Conservation (phyloP, 1,140 invertebrate species). For the Drosophila seguyi region DNA sequence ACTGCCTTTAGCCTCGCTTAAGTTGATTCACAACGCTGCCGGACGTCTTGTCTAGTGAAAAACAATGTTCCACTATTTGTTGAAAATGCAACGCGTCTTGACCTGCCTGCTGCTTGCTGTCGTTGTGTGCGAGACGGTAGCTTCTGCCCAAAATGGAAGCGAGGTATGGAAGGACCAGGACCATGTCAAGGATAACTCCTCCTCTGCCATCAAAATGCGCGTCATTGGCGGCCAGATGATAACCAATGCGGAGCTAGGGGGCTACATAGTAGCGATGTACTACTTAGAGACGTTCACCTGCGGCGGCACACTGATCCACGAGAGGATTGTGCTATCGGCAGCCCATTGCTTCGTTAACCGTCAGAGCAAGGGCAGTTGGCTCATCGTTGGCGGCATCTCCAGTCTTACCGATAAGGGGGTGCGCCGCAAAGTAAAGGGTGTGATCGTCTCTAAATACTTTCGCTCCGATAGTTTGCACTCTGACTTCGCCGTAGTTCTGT, state of each 20-base stretch:
- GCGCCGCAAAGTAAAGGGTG: background rate
- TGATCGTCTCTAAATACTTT: background rate
- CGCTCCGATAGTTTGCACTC: no score
- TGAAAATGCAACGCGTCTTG: background rate
- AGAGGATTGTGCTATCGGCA: background rate
- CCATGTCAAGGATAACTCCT: background rate
- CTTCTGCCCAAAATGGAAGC: background rate
- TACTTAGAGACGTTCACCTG: rapidly evolving
- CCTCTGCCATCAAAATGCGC: background rate
- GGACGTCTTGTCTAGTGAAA: background rate
- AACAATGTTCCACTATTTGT: background rate
- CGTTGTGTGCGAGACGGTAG: background rate
- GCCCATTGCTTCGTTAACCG: background rate
- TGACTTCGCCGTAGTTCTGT: conserved; percentile 50
- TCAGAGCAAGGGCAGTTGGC: background rate
- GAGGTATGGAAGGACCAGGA: background rate
- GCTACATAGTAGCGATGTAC: background rate
- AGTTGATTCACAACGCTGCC: background rate
- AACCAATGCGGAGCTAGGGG: background rate
- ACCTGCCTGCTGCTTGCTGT: background rate
- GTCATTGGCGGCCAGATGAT: background rate
- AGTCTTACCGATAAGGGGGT: conserved; percentile 9
- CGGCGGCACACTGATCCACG: background rate
- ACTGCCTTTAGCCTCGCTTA: background rate
- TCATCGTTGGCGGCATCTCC: conserved; percentile 30